A percentile compares a stretch with the other conserved stretches of the same genome.
These are phyloP conservation scores for Poeciliopsis paucimaculata DNA, from an alignment of 2,797 vertebrate species.

Conservation along the genomic window DNA sequence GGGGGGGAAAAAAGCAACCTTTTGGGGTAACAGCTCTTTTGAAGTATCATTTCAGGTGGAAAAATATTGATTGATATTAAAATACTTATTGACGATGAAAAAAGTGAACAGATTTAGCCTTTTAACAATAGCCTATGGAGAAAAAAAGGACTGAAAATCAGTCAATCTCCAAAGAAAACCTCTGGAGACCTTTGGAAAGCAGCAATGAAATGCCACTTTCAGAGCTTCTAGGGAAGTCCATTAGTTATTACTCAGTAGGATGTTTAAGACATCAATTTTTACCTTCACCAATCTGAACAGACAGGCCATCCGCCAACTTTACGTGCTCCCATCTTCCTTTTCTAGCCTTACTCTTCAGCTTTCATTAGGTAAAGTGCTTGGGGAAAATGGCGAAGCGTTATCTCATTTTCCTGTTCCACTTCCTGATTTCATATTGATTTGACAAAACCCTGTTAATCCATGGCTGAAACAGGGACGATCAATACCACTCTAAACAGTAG, in stretches of 20 bases:
- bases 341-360: not conserved
- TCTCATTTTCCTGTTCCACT: conserved; percentile 23
- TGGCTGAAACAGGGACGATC: conserved; percentile 70
- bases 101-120: not conserved
- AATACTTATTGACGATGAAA: not conserved
- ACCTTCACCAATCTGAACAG: not conserved
- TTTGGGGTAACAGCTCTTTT: not conserved
- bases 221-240: not conserved
- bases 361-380: not conserved
- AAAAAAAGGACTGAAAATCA: not conserved
- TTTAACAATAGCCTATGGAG: not conserved
- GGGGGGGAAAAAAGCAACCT: not conserved
- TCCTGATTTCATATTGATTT: conserved; percentile 46
- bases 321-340: not conserved
- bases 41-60: not conserved
- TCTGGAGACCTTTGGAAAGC: not conserved
- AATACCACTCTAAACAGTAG: conserved; percentile 54
- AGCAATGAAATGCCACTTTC: not conserved
- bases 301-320: not conserved
- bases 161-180: not conserved
- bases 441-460: conserved; percentile 57
- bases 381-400: conserved; percentile 5
- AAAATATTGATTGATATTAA: not conserved
- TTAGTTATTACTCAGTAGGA: not conserved
- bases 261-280: not conserved